These are phyloP conservation scores for Noctilio leporinus DNA, from an alignment of 2,113 vertebrate species.

Conservation along the genomic window DNA sequence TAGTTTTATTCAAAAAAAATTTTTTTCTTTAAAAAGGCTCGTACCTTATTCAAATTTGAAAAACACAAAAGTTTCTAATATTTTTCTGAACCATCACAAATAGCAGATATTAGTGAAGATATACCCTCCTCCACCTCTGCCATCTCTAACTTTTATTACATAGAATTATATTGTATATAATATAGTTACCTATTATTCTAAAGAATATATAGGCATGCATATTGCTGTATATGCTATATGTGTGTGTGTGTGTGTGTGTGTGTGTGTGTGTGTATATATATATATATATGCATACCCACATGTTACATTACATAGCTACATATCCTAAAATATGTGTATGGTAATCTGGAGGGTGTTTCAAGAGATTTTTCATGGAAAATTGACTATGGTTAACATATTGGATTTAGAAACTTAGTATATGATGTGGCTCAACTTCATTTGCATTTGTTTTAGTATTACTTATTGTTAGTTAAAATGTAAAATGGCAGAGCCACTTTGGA, in stretches of 20 bases:
- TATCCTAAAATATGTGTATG: not conserved
- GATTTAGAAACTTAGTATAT: not conserved
- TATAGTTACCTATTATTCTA: not conserved
- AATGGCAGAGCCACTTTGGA: not conserved
- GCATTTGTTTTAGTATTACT: not conserved
- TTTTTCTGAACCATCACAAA: constrained; percentile 22
- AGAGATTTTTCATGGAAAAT: not conserved
- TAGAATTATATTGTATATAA: not conserved
- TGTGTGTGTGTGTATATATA: not conserved
- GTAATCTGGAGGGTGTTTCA: not conserved
- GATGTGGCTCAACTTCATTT: constrained; percentile 5
- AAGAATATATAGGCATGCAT: not conserved
- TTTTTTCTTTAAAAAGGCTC: not conserved
- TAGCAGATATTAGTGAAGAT: not conserved
- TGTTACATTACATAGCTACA: not conserved
- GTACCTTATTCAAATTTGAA: not conserved
- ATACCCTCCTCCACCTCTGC: not conserved
- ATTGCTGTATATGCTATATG: not conserved
- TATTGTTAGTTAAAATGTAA: not conserved
- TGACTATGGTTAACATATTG: not conserved
- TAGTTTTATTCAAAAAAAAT: constrained; percentile 33
- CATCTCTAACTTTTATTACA: not conserved
- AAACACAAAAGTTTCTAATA: not conserved
- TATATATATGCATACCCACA: not conserved
- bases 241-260: not conserved